Conservation (phyloP, 2,113 vertebrate genomes). For the Vimba vimba region DNA sequence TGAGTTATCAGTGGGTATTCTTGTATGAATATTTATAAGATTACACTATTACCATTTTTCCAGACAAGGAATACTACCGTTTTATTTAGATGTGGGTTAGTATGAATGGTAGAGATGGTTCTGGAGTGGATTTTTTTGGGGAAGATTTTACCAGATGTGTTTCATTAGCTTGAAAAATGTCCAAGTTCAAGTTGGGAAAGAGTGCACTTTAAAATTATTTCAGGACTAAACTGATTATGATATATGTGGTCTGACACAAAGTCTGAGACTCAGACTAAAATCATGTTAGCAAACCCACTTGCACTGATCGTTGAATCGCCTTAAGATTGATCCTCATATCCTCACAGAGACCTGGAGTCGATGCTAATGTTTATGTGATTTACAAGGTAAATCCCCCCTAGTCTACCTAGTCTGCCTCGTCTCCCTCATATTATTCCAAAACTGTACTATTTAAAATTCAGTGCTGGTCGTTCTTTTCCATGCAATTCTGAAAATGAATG, state of each 20-base stretch:
- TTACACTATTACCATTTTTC: conserved; percentile 42
- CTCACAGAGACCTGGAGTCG: neutral
- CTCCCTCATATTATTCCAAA: neutral
- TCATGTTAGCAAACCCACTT: neutral
- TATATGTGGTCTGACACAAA: neutral
- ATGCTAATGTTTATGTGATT: neutral
- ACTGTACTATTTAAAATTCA: neutral
- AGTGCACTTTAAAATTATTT: neutral
- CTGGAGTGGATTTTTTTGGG: neutral
- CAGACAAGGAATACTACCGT: neutral
- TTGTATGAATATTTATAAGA: conserved; percentile 25
- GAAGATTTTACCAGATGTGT: neutral
- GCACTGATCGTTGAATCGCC: neutral
- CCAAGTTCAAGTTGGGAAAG: neutral
- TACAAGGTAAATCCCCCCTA: neutral
- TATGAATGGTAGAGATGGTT: neutral
- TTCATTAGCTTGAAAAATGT: neutral
- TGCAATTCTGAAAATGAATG: neutral
- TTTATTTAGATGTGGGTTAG: neutral
- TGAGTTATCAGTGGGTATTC: conserved; percentile 6
- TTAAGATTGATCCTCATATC: neutral
- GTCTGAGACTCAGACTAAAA: neutral
- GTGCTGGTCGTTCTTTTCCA: neutral
- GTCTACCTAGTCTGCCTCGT: neutral
- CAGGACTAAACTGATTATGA: neutral